Evolutionary conservation across 2,888 invertebrate genomes (phyloP).

Genomic region (Parnassius glacialis): DNA sequence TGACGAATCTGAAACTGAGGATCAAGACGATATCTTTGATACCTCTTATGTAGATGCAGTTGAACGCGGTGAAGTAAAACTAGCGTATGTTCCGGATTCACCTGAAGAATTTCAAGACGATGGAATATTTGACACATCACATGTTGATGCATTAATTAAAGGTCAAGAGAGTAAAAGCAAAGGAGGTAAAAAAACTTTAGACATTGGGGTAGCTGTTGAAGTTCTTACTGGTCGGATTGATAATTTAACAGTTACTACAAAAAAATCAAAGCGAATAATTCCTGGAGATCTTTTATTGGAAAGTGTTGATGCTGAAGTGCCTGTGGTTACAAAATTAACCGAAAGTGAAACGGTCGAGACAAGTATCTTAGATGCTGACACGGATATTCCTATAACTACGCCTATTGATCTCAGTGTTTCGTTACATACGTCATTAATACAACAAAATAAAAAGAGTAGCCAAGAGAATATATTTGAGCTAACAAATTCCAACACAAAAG

Average conservation of each 20-base stretch:
- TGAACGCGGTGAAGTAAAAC: slow-evolving; percentile 91
- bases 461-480: slow-evolving; percentile 35
- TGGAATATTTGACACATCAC: slow-evolving; percentile 93
- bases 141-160: slow-evolving; percentile 90
- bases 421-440: slow-evolving; percentile 77
- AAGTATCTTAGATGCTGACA: slow-evolving; percentile 88
- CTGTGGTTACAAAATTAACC: slow-evolving; percentile 42
- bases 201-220: slow-evolving; percentile 92
- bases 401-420: slow-evolving; percentile 87
- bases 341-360: slow-evolving; percentile 84
- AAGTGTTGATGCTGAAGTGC: slow-evolving; percentile 67
- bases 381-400: slow-evolving; percentile 83
- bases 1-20: slow-evolving; percentile 86
- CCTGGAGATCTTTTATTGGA: slow-evolving; percentile 86
- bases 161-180: slow-evolving; percentile 85
- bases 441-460: slow-evolving; percentile 59
- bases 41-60: slow-evolving; percentile 93
- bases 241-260: slow-evolving; percentile 84
- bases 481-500: slow-evolving; percentile 30
- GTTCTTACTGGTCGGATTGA: slow-evolving; percentile 92
- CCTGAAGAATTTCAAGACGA: slow-evolving; percentile 85
- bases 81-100: slow-evolving; percentile 93
- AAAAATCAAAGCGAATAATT: slow-evolving; percentile 80
- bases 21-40: slow-evolving; percentile 92
- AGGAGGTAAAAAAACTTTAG: slow-evolving; percentile 88